Conservation (phyloP, 2,888 invertebrate genomes). For the Eupithecia vulgata region DNA sequence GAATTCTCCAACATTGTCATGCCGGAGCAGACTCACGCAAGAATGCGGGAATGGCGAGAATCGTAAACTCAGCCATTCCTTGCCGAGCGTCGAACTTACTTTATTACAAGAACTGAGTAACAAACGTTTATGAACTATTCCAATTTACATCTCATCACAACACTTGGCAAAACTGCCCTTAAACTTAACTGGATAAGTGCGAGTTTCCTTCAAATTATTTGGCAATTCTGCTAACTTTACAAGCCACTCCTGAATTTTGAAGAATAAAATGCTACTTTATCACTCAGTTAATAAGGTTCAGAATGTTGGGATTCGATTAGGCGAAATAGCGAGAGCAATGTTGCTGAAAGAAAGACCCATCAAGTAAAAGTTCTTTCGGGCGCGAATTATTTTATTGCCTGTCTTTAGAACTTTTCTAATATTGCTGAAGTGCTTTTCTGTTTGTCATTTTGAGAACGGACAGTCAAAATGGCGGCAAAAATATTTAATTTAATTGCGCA, state of each 20-base stretch:
- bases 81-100: slow-evolving; percentile 49
- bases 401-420: slow-evolving; percentile 26
- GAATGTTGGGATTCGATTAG: slow-evolving; percentile 19
- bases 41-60: slow-evolving; percentile 45
- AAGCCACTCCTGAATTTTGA: background rate
- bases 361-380: slow-evolving; percentile 28
- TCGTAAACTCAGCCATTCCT: slow-evolving; percentile 50
- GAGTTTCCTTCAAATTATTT: slow-evolving; percentile 23
- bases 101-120: slow-evolving; percentile 27
- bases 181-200: slow-evolving; percentile 17
- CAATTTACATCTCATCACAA: slow-evolving; percentile 57
- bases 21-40: slow-evolving; percentile 42
- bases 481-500: background rate
- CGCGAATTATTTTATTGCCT: slow-evolving; percentile 29
- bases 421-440: slow-evolving; percentile 19
- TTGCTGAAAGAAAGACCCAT: slow-evolving; percentile 31
- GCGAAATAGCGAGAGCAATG: slow-evolving; percentile 10
- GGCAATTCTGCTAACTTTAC: background rate
- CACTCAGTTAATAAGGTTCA: slow-evolving; percentile 5
- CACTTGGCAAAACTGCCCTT: slow-evolving; percentile 25
- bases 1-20: slow-evolving; percentile 41
- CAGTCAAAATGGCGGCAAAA: background rate
- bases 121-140: slow-evolving; percentile 57
- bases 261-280: background rate
- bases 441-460: slow-evolving; percentile 1